A percentile compares a stretch with the other conserved stretches of the same genome.
Conservation (phyloP, 2,113 vertebrate genomes). For the Zosterops pallidus region DNA sequence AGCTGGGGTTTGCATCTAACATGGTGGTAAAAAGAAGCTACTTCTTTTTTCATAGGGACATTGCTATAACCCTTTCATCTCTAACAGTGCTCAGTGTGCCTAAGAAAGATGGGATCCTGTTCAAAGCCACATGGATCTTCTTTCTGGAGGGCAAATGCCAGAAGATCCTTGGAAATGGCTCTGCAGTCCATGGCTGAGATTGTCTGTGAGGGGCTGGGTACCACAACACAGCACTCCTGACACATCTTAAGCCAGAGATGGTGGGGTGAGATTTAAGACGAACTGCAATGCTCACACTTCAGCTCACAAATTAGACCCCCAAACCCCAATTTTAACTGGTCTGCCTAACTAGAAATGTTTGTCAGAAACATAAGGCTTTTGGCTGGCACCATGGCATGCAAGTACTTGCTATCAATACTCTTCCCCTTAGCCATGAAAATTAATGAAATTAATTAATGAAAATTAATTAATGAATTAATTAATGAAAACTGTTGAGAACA, state of each 20-base stretch:
- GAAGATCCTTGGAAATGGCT: neutral
- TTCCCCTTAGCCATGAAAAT: neutral
- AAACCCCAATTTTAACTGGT: neutral
- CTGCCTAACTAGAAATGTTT: neutral
- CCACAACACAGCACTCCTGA: neutral
- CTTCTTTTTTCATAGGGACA: neutral
- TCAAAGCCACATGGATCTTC: neutral
- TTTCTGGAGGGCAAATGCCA: neutral
- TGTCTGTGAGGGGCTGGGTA: neutral
- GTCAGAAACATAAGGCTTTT: neutral
- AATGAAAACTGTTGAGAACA: neutral
- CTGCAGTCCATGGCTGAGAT: neutral
- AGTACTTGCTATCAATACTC: neutral
- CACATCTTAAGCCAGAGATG: neutral
- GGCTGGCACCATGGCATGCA: neutral
- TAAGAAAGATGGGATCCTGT: neutral
- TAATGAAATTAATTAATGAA: neutral
- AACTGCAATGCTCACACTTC: neutral
- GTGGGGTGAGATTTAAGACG: neutral
- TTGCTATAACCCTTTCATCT: neutral
- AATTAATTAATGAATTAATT: no score
- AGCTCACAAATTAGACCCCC: neutral
- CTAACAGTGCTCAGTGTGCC: neutral
- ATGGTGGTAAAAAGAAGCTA: neutral
- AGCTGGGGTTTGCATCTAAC: neutral